phyloP scores from a whole-genome alignment of 1,140 invertebrate genomes.

The Linepithema humile region DNA sequence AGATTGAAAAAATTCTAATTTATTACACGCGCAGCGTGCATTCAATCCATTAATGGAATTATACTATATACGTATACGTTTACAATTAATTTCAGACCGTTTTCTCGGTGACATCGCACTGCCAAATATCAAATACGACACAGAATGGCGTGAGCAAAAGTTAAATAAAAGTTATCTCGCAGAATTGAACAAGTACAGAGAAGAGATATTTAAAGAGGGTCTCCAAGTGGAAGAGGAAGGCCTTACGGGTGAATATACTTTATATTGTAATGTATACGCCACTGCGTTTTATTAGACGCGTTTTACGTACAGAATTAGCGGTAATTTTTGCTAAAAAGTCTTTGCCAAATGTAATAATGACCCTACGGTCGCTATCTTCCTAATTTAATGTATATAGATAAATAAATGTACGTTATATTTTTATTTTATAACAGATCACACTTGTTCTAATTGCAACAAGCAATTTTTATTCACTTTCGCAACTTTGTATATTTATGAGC shows the following conservation, averaged over 20 bases:
- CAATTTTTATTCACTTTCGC: not conserved
- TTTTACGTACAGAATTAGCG: not conserved
- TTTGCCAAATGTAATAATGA: not conserved
- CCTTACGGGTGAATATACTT: conserved; percentile 85
- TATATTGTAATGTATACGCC: not conserved
- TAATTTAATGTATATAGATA: too few relatives aligned
- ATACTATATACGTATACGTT: not conserved
- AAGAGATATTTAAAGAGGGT: conserved; percentile 91
- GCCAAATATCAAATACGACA: conserved; percentile 87
- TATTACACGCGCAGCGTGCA: conserved; percentile 7
- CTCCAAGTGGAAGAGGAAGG: conserved; percentile 93
- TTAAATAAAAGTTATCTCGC: conserved; percentile 88
- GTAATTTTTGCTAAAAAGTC: not conserved
- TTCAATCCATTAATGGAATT: not conserved
- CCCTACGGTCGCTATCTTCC: too few relatives aligned
- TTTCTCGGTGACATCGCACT: conserved; percentile 93
- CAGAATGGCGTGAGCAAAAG: conserved; percentile 84
- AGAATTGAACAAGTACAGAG: conserved; percentile 91
- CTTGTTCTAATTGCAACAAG: too few relatives aligned
- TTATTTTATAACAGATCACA: too few relatives aligned
- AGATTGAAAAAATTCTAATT: conserved; percentile 46
- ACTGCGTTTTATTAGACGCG: not conserved
- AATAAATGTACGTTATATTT: too few relatives aligned
- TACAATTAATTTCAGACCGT: conserved; percentile 85
- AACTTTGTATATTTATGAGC: not conserved